Conservation (phyloP, 2,888 invertebrate genomes). For the Diarsia mendica region DNA sequence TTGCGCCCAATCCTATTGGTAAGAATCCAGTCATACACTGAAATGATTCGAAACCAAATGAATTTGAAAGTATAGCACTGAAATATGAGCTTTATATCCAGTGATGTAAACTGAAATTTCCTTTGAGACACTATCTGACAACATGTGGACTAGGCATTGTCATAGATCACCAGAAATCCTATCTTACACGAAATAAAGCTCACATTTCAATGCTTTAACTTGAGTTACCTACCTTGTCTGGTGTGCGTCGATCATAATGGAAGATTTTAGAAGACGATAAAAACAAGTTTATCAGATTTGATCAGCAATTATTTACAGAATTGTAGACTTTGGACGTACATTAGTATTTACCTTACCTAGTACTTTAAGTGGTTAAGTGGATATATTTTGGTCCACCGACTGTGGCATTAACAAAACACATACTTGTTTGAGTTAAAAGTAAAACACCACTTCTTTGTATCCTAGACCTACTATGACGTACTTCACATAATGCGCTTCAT, state of each 20-base stretch:
- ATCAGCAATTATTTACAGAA: neutral
- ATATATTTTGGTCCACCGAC: neutral
- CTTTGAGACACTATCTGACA: neutral
- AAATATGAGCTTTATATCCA: neutral
- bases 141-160: neutral
- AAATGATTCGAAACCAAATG: neutral
- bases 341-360: neutral
- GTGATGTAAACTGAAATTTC: neutral
- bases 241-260: neutral
- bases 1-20: neutral
- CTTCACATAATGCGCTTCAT: too few relatives aligned
- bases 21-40: neutral
- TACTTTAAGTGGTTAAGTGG: neutral
- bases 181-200: neutral
- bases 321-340: neutral
- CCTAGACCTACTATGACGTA: too few relatives aligned
- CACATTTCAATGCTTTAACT: neutral
- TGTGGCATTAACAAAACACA: neutral
- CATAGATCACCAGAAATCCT: neutral
- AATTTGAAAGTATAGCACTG: neutral
- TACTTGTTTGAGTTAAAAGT: neutral
- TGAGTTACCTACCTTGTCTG: conserved; percentile 2
- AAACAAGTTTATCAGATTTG: too few relatives aligned
- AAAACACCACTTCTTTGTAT: too few relatives aligned
- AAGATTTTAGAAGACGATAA: neutral